Conservation (phyloP, 2,888 invertebrate genomes). For the Pinctada fucata region DNA sequence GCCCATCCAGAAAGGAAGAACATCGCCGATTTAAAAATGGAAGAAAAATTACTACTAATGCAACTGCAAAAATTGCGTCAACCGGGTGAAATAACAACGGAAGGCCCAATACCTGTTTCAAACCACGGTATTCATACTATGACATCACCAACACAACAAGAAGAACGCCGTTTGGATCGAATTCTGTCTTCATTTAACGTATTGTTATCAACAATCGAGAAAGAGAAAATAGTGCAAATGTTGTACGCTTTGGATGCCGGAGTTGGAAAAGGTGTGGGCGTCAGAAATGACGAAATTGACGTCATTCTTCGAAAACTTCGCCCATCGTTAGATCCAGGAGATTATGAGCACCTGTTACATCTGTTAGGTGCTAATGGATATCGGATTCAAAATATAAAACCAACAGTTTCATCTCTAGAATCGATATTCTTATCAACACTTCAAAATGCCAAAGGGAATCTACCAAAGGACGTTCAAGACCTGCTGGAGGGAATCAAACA, state of each 20-base stretch:
- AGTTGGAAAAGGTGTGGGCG: background rate
- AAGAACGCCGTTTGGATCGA: background rate
- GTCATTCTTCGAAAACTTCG: background rate
- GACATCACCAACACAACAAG: background rate
- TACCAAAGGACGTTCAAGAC: background rate
- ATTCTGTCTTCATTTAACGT: background rate
- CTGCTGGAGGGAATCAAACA: background rate
- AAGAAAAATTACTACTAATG: background rate
- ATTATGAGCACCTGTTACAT: background rate
- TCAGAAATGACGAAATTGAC: background rate
- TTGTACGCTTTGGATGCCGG: background rate
- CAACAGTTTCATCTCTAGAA: background rate
- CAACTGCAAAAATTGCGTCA: background rate
- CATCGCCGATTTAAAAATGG: background rate
- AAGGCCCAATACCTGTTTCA: no score
- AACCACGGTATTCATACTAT: no score
- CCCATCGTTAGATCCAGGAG: background rate
- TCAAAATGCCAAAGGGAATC: background rate
- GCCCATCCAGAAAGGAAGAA: background rate
- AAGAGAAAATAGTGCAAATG: background rate
- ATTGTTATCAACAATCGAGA: background rate
- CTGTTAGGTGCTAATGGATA: background rate
- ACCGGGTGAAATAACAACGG: background rate
- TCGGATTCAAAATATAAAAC: background rate
- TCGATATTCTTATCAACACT: background rate